These are phyloP conservation scores for Mionectes olivaceus DNA, from an alignment of 2,797 vertebrate genomes.

Conservation along the genomic window DNA sequence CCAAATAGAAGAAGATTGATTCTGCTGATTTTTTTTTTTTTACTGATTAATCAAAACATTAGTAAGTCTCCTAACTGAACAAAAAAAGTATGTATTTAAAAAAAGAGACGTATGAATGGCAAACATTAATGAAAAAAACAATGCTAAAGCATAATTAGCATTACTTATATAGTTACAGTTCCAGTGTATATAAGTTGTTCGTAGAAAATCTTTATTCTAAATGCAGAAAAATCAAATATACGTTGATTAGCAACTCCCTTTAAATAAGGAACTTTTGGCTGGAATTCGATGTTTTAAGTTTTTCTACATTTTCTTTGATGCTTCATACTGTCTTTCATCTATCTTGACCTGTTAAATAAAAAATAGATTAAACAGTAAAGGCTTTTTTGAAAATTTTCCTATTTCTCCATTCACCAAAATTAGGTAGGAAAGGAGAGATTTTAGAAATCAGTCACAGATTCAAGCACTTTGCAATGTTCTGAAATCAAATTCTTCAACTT, in stretches of 20 bases:
- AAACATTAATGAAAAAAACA: neutral
- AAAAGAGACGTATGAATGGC: neutral
- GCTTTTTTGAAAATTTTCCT: neutral
- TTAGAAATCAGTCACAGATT: neutral
- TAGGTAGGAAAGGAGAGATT: neutral
- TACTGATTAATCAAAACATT: neutral
- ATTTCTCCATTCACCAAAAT: neutral
- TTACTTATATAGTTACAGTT: neutral
- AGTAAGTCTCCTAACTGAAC: neutral
- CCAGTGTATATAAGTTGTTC: neutral
- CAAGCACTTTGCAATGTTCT: neutral
- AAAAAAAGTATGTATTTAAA: neutral
- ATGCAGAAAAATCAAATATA: neutral
- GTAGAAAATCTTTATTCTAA: neutral
- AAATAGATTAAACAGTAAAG: neutral
- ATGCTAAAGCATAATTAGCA: neutral
- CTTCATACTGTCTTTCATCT: neutral
- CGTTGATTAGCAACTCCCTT: neutral
- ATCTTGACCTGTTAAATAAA: neutral
- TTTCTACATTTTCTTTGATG: neutral
- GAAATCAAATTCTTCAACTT: neutral
- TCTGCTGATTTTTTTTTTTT: neutral
- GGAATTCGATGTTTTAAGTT: neutral
- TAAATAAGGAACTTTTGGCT: fast-evolving
- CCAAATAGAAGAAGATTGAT: neutral